These are phyloP conservation scores for Axinella damicornis DNA, from an alignment of 37 sponge, comb jelly and placozoan species.

Conservation along the genomic window DNA sequence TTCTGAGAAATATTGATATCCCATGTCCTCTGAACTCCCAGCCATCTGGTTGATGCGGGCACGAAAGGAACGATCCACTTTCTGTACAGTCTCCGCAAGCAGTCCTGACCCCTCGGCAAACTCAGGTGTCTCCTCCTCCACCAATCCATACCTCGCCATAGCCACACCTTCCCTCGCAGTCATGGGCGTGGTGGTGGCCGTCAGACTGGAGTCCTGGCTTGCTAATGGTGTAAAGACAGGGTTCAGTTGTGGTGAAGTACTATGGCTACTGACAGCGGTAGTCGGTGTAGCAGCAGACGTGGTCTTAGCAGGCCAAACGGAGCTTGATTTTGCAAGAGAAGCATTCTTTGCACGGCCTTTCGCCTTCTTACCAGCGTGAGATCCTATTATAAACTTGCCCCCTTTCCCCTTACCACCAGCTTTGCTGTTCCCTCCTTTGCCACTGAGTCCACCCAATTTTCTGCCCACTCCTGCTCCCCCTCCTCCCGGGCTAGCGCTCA, in stretches of 20 bases:
- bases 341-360: no score
- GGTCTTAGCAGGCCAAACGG: background rate
- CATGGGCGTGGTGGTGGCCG: background rate
- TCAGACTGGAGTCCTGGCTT: background rate
- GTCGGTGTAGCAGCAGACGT: background rate
- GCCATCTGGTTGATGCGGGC: slow-evolving; percentile 50
- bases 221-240: background rate
- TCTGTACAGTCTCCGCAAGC: slow-evolving; percentile 61
- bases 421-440: no score
- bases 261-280: background rate
- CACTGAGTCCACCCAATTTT: background rate
- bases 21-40: slow-evolving; percentile 67
- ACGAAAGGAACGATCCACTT: slow-evolving; percentile 41
- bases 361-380: no score
- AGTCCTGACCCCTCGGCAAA: slow-evolving; percentile 54
- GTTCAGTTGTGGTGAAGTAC: no score
- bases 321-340: no score
- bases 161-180: slow-evolving; percentile 3
- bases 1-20: slow-evolving; percentile 72
- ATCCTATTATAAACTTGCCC: no score
- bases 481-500: no score
- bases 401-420: no score
- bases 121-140: slow-evolving; percentile 1
- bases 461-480: background rate
- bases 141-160: background rate